These are phyloP conservation scores for Plectrocnemia conspersa DNA, from an alignment of 1,140 invertebrate species.

Conservation along the genomic window DNA sequence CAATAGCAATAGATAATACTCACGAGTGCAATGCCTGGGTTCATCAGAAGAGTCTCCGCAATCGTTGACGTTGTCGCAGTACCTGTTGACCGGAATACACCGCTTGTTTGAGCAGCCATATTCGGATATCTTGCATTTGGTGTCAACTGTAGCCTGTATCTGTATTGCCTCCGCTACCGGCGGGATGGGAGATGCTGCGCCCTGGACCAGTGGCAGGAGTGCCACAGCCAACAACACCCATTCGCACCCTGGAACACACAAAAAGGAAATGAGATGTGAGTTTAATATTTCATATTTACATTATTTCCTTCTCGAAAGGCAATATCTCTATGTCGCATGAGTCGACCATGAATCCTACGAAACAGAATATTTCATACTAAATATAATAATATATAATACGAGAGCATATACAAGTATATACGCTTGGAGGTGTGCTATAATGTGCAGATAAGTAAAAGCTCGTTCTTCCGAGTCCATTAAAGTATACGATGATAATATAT, in stretches of 20 bases:
- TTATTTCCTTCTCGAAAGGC: neutral
- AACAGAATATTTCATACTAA: neutral
- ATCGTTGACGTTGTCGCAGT: conserved; percentile 78
- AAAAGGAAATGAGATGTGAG: neutral
- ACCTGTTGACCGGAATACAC: conserved; percentile 74
- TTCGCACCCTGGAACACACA: conserved; percentile 1
- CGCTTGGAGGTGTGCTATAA: neutral
- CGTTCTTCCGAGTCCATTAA: too few species aligned
- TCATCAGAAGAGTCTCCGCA: conserved; percentile 83
- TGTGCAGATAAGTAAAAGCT: too few species aligned
- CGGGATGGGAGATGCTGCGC: neutral
- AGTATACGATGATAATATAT: too few species aligned
- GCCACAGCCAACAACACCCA: neutral
- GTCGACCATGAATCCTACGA: neutral
- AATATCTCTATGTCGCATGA: neutral
- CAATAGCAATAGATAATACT: too few species aligned
- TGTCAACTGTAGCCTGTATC: conserved; percentile 44
- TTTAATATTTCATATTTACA: neutral
- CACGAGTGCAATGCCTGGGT: conserved; percentile 78
- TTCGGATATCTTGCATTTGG: conserved; percentile 70
- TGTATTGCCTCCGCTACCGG: conserved; percentile 36
- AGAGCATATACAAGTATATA: neutral
- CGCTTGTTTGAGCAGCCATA: conserved; percentile 73
- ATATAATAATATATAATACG: neutral
- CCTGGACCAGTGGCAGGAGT: neutral